Conservation (phyloP, 2,113 vertebrate genomes). For the Nipponia nippon region DNA sequence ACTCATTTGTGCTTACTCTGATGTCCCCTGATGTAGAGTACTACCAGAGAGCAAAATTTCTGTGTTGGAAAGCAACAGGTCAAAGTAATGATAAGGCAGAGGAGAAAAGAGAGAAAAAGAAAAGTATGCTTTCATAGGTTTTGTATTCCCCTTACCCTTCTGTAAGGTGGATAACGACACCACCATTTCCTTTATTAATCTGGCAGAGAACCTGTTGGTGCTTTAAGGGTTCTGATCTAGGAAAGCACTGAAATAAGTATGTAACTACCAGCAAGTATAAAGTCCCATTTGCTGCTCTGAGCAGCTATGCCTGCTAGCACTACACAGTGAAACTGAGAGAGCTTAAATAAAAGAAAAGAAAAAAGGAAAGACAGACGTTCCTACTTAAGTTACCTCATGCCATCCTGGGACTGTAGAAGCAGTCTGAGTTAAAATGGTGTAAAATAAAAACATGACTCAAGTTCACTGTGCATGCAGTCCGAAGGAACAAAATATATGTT, state of each 20-base stretch:
- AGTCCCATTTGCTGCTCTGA: background rate
- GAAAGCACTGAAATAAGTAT: background rate
- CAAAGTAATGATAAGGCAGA: background rate
- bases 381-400: background rate
- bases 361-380: background rate
- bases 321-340: background rate
- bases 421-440: background rate
- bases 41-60: background rate
- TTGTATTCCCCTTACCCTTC: background rate
- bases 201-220: background rate
- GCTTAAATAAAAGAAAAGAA: background rate
- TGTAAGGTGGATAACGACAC: background rate
- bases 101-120: background rate
- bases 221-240: background rate
- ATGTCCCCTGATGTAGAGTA: background rate
- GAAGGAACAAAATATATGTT: background rate
- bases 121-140: background rate
- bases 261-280: background rate
- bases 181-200: background rate
- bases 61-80: background rate
- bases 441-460: background rate
- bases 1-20: background rate
- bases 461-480: background rate
- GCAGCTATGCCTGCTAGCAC: background rate
- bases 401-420: background rate